Evolutionary conservation across 2,113 vertebrate genomes (phyloP), one percentile per base, ranked within the genome.

Genomic region (Odocoileus virginianus): DNA sequence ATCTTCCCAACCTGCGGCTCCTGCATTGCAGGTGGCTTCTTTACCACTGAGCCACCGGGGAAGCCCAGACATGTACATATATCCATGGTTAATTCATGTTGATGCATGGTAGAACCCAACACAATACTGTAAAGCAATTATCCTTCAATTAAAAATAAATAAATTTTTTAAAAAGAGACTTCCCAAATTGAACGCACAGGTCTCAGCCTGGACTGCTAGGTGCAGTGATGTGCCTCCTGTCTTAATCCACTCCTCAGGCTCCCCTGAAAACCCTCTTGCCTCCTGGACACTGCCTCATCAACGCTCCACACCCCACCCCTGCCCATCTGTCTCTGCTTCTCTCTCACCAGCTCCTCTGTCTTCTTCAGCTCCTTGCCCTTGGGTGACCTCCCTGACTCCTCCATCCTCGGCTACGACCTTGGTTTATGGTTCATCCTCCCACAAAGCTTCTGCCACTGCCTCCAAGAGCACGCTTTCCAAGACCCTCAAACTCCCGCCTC

Each of bases 171-270:
- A 40, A 95, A 61, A 81, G 17, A 87, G 33, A 27, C 47, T 40
- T 87, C n/a, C 47, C 6, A 23, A 85, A 67, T 9, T 40, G n/a
- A 33, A 45, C 6, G 64, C 79, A 50, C 1, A 52, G 67, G 40
- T 36, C 25, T 82, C 33, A 9, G 79, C 50, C 13, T 8, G n/a
- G 0, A 33, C 15, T n/a, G 30, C 5, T 6, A 33, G 79, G 78
- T 10, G 78, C 87, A 47, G 0, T 4, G 25, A 3, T 2, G 1
- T 0, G 3, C 12, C 6, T n/a, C 30, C 6, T 86, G 58, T 25
- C 74, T 36, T 36, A 36, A 23, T 11, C 28, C 4, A 17, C 4
- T 33, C 36, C 40, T 25, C 14, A 14, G 1, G 0, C 23, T 33
- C 36, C 23, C 12, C 61, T n/a, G 25, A 19, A 58, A 89, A 52